Evolutionary conservation across 2,888 invertebrate genomes (phyloP).

Genomic region (Pristionchus japonicus): DNA sequence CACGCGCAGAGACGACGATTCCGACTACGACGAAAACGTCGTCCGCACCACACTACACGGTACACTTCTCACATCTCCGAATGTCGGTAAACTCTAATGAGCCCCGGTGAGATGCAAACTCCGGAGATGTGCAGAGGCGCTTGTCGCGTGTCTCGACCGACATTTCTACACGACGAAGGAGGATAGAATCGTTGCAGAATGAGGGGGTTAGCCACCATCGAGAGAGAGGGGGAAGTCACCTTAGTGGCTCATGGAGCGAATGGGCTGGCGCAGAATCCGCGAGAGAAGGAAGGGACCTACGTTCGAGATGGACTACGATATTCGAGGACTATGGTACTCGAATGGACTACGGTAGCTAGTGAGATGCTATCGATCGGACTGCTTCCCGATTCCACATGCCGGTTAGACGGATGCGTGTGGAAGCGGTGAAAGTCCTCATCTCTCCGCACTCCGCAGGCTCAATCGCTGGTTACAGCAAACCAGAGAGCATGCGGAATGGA

Average conservation of each 20-base stretch:
- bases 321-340: background rate
- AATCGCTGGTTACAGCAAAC: background rate
- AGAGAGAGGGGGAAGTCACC: conserved; percentile 51
- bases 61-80: background rate
- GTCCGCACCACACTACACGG: background rate
- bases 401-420: no score
- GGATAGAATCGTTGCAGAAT: no score
- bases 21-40: background rate
- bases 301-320: background rate
- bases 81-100: no score
- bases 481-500: background rate
- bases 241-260: conserved; percentile 66
- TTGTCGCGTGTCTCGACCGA: background rate
- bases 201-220: background rate
- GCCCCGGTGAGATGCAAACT: no score
- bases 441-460: background rate
- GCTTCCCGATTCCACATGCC: no score
- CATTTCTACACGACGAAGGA: no score
- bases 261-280: conserved; percentile 65
- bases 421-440: no score
- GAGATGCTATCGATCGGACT: background rate
- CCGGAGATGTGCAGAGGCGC: no score
- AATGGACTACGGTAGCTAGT: background rate
- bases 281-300: conserved; percentile 66
- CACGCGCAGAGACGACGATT: background rate